Conservation (phyloP, 2,888 invertebrate genomes). For the Gymnosoma rotundatum region DNA sequence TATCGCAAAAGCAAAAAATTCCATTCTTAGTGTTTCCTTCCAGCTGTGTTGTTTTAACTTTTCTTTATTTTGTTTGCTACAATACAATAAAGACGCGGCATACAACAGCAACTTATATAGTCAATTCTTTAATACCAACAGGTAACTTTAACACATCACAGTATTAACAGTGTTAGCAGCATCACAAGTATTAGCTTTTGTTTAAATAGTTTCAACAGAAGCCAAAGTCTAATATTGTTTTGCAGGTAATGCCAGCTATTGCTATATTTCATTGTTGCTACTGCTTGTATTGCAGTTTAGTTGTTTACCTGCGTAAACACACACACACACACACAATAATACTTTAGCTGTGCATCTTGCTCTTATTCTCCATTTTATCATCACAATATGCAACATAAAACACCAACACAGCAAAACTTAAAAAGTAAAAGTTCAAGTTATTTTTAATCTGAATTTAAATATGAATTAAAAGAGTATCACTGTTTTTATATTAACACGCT, state of each 20-base stretch:
- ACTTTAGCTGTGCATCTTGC: constrained; percentile 5
- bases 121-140: constrained; percentile 4
- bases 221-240: constrained; percentile 37
- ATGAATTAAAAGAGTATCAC: neutral
- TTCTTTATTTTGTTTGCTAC: neutral
- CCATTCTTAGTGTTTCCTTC: constrained; percentile 5
- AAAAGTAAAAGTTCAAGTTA: constrained; percentile 42
- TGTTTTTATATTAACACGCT: constrained; percentile 18
- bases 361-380: no score
- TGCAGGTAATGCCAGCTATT: neutral
- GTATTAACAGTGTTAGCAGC: neutral
- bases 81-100: constrained; percentile 26
- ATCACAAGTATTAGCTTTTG: neutral
- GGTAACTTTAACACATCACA: neutral
- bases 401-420: no score
- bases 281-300: constrained; percentile 37
- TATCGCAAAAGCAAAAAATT: neutral
- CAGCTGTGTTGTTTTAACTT: no score
- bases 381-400: neutral
- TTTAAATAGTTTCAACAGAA: constrained; percentile 1
- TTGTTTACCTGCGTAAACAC: constrained; percentile 47
- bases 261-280: neutral
- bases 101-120: constrained; percentile 33
- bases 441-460: constrained; percentile 23
- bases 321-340: constrained; percentile 1